Evolutionary conservation across 92 coral and sea anemone genomes (phyloP).

Genomic region (Porites evermanni): DNA sequence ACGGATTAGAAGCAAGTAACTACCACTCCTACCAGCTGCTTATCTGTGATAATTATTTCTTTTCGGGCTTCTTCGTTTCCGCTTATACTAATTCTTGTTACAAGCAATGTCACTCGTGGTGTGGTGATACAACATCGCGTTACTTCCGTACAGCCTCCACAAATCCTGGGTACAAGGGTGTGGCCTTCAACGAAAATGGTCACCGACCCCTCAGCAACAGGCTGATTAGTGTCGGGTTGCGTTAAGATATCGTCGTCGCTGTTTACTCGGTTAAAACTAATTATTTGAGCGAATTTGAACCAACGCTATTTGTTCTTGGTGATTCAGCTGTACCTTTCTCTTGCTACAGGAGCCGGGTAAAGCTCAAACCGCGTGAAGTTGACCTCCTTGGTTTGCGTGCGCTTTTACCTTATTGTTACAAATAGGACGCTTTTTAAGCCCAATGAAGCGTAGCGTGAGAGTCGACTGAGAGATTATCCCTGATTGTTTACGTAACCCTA

Average conservation of each 20-base stretch:
- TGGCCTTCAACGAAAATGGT: conserved; percentile 60
- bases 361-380: too few relatives aligned
- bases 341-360: too few relatives aligned
- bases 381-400: too few relatives aligned
- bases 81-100: conserved; percentile 38
- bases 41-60: conserved; percentile 16
- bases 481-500: too few relatives aligned
- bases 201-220: conserved; percentile 3
- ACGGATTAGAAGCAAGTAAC: conserved; percentile 3
- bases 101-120: conserved; percentile 29
- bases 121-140: conserved; percentile 13
- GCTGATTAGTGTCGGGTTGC: conserved; percentile 51
- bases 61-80: conserved; percentile 40
- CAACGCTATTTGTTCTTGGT: too few relatives aligned
- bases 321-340: too few relatives aligned
- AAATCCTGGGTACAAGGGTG: not conserved
- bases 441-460: too few relatives aligned
- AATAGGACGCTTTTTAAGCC: too few relatives aligned
- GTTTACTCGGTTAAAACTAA: not conserved
- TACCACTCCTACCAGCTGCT: conserved; percentile 18
- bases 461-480: too few relatives aligned
- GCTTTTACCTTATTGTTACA: too few relatives aligned
- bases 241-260: not conserved
- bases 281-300: too few relatives aligned
- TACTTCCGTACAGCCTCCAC: conserved; percentile 52